These are phyloP conservation scores for Hydrocynus forskahlii DNA, from an alignment of 2,797 vertebrate genomes.

Conservation along the genomic window DNA sequence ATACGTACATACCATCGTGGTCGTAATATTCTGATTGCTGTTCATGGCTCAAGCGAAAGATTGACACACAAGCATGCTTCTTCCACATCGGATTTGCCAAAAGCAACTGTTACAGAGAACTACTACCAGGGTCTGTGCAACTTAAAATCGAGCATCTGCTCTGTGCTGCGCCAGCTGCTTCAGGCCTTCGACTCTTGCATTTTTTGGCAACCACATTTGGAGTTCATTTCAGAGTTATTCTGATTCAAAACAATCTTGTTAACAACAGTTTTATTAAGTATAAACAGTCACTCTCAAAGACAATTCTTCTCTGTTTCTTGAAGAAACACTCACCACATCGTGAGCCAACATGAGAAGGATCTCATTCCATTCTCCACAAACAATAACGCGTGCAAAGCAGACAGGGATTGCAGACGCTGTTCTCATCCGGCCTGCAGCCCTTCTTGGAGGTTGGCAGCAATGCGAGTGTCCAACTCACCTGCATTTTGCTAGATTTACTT, in stretches of 20 bases:
- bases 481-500: not conserved
- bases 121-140: not conserved
- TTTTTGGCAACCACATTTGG: not conserved
- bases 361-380: slow-evolving; percentile 19
- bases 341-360: not conserved
- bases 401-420: slow-evolving; percentile 10
- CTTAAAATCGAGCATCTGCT: not conserved
- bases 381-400: slow-evolving; percentile 8
- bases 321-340: not conserved
- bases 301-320: not conserved
- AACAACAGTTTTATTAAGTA: not conserved
- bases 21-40: not conserved
- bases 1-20: not conserved
- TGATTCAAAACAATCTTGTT: not conserved
- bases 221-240: not conserved
- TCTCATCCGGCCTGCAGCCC: not conserved
- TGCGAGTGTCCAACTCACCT: not conserved
- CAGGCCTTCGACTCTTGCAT: not conserved
- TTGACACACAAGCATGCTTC: not conserved
- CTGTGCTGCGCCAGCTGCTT: not conserved
- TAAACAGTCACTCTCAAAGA: not conserved
- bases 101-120: too few species aligned
- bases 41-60: not conserved
- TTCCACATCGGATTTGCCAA: not conserved
- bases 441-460: too few species aligned